A percentile compares a stretch with the other conserved stretches of the same genome.
Conservation (phyloP, 2,888 invertebrate species). For the Lasioglossum zephyrum region DNA sequence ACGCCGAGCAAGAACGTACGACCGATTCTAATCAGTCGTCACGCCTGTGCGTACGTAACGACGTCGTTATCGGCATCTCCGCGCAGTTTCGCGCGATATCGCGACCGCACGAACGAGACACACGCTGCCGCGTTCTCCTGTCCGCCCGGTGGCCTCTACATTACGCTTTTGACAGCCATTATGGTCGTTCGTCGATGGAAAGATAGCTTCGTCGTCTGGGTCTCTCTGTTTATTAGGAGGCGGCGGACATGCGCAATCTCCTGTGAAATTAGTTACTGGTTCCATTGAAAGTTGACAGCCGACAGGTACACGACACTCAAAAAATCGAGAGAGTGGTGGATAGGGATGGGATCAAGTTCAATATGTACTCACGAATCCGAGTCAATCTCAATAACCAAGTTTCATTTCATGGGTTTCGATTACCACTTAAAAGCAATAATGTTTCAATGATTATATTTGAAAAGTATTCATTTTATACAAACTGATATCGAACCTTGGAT, state of each 20-base stretch:
- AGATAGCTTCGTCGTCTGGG: slow-evolving; percentile 65
- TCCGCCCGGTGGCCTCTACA: slow-evolving; percentile 45
- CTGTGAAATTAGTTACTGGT: background rate
- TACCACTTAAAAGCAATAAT: too few species aligned
- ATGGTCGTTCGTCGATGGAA: slow-evolving; percentile 65
- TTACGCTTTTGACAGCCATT: slow-evolving; percentile 68
- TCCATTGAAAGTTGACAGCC: background rate
- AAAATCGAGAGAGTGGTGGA: background rate
- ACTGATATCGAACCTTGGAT: too few species aligned
- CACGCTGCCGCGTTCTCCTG: slow-evolving; percentile 15
- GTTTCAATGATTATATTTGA: too few species aligned
- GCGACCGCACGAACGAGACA: background rate
- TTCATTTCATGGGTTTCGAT: too few species aligned
- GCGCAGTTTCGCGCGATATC: slow-evolving; percentile 52
- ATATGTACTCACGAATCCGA: too few species aligned
- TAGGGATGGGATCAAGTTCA: too few species aligned
- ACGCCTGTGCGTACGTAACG: slow-evolving; percentile 72
- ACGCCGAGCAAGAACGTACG: slow-evolving; percentile 69
- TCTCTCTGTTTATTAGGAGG: slow-evolving; percentile 25
- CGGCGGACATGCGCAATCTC: slow-evolving; percentile 51
- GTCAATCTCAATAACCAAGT: too few species aligned
- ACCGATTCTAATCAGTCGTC: slow-evolving; percentile 76
- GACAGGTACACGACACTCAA: background rate
- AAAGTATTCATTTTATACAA: too few species aligned
- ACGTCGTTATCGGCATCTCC: slow-evolving; percentile 72